Percentiles rank a stretch among this genome's conserved stretches.
Conservation (phyloP, 2,113 vertebrate species). For the Paramormyrops kingsleyae region DNA sequence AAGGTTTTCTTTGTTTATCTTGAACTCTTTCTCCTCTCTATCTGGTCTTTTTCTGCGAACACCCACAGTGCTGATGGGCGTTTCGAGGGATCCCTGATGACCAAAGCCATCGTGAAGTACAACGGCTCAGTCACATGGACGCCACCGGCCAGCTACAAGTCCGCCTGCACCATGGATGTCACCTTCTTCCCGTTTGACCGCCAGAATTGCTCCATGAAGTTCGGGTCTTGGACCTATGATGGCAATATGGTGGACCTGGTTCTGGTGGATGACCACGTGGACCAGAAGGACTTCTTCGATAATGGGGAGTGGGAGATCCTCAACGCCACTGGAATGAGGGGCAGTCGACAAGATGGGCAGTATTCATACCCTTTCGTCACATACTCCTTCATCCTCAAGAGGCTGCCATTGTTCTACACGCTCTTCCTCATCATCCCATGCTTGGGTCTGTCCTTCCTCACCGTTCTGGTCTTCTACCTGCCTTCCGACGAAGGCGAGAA, state of each 20-base stretch:
- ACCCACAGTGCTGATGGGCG: slow-evolving; percentile 79
- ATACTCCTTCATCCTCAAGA: slow-evolving; percentile 87
- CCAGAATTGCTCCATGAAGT: slow-evolving; percentile 98
- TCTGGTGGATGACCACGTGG: slow-evolving; percentile 79
- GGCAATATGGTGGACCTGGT: slow-evolving; percentile 88
- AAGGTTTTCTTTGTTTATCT: neutral
- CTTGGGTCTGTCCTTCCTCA: slow-evolving; percentile 86
- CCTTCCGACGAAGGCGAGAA: slow-evolving; percentile 97
- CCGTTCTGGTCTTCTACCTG: slow-evolving; percentile 90
- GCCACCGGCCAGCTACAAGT: slow-evolving; percentile 90
- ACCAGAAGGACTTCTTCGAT: slow-evolving; percentile 93
- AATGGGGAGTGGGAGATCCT: slow-evolving; percentile 97
- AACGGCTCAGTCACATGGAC: slow-evolving; percentile 82
- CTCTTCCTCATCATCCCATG: slow-evolving; percentile 94
- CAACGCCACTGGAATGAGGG: slow-evolving; percentile 78
- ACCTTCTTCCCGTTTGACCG: slow-evolving; percentile 94
- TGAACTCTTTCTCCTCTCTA: neutral
- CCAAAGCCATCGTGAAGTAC: slow-evolving; percentile 81
- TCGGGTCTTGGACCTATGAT: slow-evolving; percentile 94
- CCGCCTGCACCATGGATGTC: slow-evolving; percentile 93
- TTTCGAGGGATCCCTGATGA: slow-evolving; percentile 95
- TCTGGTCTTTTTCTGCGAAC: neutral
- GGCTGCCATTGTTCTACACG: slow-evolving; percentile 88
- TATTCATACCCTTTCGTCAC: slow-evolving; percentile 84
- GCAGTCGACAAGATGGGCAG: slow-evolving; percentile 71